Evolutionary conservation across 2,797 vertebrate species (phyloP).

Genomic region (Spinus pinus): DNA sequence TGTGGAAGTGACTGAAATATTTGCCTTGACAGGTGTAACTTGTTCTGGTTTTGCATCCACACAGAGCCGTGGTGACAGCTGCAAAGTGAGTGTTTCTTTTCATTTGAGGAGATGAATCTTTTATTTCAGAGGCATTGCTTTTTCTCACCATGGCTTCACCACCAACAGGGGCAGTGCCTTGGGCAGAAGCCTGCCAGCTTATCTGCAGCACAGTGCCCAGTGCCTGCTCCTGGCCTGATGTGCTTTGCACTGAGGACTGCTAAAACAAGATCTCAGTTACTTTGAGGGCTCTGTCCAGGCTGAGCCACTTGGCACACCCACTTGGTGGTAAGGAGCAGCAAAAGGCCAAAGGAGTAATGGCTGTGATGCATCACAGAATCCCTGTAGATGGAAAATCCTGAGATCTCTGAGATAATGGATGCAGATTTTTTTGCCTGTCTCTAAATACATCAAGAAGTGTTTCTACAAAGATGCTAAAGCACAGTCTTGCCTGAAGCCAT

Average conservation of each 20-base stretch:
- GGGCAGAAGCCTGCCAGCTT: not conserved
- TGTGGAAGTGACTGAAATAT: not conserved
- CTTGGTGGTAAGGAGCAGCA: not conserved
- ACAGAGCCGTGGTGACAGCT: not conserved
- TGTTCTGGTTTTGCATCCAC: not conserved
- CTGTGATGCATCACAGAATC: not conserved
- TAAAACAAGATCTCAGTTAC: not conserved
- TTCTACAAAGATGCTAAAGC: not conserved
- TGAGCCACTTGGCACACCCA: not conserved
- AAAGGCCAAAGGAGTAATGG: not conserved
- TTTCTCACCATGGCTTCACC: accelerated
- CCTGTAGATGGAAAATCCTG: not conserved
- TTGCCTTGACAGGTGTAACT: not conserved
- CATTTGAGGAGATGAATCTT: not conserved
- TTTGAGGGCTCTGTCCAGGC: not conserved
- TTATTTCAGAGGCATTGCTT: not conserved
- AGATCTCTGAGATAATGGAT: not conserved
- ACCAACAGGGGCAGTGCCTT: not conserved
- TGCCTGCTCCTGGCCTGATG: not conserved
- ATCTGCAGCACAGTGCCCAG: not conserved
- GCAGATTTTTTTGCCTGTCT: not conserved
- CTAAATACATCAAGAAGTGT: not conserved
- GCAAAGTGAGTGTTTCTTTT: not conserved
- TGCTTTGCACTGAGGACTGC: not conserved
- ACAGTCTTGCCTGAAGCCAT: not conserved